These are phyloP conservation scores for Hirtodrosophila duncani DNA, from an alignment of 2,888 invertebrate genomes.

Conservation along the genomic window DNA sequence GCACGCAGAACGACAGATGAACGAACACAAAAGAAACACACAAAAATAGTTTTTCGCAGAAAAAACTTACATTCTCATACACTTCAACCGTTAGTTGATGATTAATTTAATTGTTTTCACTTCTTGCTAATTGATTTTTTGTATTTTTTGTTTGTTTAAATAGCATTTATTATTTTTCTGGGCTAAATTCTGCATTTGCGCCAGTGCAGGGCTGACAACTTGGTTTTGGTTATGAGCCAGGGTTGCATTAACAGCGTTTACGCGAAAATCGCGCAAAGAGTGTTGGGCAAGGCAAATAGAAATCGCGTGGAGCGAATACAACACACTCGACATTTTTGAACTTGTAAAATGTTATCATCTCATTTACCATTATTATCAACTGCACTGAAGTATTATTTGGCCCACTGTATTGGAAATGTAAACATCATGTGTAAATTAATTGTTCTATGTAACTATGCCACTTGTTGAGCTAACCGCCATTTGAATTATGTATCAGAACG, in stretches of 20 bases:
- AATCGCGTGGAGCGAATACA: too few relatives aligned
- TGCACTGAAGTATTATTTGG: background rate
- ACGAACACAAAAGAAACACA: slow-evolving; percentile 55
- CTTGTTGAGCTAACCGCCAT: too few relatives aligned
- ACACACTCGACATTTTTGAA: too few relatives aligned
- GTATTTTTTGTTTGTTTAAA: slow-evolving; percentile 30
- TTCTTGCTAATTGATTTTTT: slow-evolving; percentile 3
- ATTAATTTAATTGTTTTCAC: slow-evolving; percentile 9
- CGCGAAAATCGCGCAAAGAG: too few relatives aligned
- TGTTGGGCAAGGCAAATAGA: slow-evolving; percentile 14
- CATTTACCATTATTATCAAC: too few relatives aligned
- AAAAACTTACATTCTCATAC: slow-evolving; percentile 31
- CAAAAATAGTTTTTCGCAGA: slow-evolving; percentile 19
- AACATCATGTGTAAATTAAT: too few relatives aligned
- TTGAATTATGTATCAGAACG: too few relatives aligned
- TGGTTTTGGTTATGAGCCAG: slow-evolving; percentile 9
- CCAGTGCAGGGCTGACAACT: slow-evolving; percentile 25
- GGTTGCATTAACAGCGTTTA: slow-evolving; percentile 4
- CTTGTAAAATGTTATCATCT: too few relatives aligned
- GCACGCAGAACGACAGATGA: slow-evolving; percentile 58
- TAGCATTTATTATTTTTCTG: slow-evolving; percentile 49
- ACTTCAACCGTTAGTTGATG: background rate
- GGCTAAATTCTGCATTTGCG: slow-evolving; percentile 47
- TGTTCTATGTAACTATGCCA: too few relatives aligned
- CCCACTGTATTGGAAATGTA: too few relatives aligned